These are phyloP conservation scores for Dipus sagitta DNA, from an alignment of 2,797 vertebrate genomes.

Conservation along the genomic window DNA sequence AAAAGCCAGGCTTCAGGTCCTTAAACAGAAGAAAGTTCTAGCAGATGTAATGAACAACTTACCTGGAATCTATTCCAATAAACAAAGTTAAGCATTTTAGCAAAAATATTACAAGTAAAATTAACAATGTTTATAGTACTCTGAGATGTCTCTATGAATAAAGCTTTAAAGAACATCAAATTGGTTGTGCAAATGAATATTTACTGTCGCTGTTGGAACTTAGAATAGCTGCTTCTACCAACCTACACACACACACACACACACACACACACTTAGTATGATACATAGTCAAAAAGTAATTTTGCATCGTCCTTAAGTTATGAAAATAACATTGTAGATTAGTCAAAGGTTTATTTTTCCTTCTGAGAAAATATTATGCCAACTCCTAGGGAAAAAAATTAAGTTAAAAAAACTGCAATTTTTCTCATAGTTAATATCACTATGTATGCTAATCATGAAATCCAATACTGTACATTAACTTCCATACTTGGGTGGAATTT, in stretches of 20 bases:
- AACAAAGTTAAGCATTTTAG: constrained; percentile 73
- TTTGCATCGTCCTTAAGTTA: constrained; percentile 5
- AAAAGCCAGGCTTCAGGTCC: constrained; percentile 77
- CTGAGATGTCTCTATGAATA: constrained; percentile 58
- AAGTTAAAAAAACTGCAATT: constrained; percentile 31
- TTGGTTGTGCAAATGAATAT: constrained; percentile 72
- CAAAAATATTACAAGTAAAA: constrained; percentile 71
- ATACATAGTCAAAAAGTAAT: constrained; percentile 25
- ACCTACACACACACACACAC: neutral
- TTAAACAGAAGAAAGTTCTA: constrained; percentile 78
- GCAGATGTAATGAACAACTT: constrained; percentile 77
- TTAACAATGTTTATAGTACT: constrained; percentile 68
- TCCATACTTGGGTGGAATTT: constrained; percentile 61
- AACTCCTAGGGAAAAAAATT: constrained; percentile 52
- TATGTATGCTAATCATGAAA: neutral
- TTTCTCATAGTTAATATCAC: constrained; percentile 21
- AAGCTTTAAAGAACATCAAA: constrained; percentile 75
- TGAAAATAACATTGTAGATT: constrained; percentile 35
- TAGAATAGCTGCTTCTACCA: constrained; percentile 49
- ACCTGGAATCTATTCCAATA: constrained; percentile 67
- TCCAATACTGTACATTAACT: constrained; percentile 24
- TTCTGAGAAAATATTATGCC: constrained; percentile 58
- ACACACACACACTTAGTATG: neutral
- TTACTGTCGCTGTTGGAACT: constrained; percentile 72
- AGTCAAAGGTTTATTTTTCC: constrained; percentile 45